Evolutionary conservation across 2,888 invertebrate species (phyloP), one percentile per base, ranked within the genome.

Genomic region (Anoncus sp.): DNA sequence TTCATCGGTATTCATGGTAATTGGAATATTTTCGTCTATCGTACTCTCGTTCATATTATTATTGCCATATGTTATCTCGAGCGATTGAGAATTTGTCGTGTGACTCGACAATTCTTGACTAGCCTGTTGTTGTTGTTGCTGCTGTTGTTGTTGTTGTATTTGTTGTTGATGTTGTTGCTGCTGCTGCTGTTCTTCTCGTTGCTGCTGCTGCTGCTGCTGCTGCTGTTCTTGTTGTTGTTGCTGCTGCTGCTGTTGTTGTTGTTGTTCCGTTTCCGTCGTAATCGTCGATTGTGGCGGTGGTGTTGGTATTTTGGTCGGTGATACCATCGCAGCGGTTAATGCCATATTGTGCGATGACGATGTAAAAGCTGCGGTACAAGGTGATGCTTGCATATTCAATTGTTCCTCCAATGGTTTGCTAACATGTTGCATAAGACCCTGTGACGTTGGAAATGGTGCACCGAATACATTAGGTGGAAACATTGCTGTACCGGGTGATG

Each of bases 301-400:
- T 5, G 90, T 89, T 12, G 90, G 86, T 24, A 90, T 85, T 72
- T 90, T 90, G 35, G 87, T 89, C 3, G 96, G 94, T 62, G 96
- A 95, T 14, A 96, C 96, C 94, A 96, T 96, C 1, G 96, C 96
- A 10, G 96, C 95, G 0, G 96, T 96, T 12, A 97, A 91, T 1
- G 96, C 96, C 92, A 97, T 94, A 86, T 96, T 97, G 88, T 96
- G 96, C 73, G 96, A 95, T 0, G 96, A 96, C 7, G 96, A 95
- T 1, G 96, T 96, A 87, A 97, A 97, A 2, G 97, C 95, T 6
- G 96, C 96, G 6, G 94, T 94, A 87, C 95, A 95, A 0, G 95
- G 92, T 4, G 94, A 92, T 4, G 93, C 92, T 84, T 92, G 92
- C 80, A 92, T 87, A 87, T 90, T 86, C 51, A 90, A 72, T 14